phyloP scores from a whole-genome alignment of 2,797 vertebrate genomes.

The Danio tinwini region DNA sequence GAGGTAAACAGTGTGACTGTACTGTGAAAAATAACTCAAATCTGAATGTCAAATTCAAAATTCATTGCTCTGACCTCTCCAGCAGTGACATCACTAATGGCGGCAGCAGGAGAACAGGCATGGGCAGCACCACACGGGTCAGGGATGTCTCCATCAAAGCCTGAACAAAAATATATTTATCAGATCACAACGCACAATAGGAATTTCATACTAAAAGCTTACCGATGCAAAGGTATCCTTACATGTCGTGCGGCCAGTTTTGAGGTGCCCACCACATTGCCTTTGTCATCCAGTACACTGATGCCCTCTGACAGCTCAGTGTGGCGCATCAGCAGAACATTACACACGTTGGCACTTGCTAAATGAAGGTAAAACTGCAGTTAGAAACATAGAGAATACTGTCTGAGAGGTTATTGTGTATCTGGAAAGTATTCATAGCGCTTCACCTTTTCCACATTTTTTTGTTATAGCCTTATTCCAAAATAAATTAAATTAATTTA shows the following conservation, averaged over 20 bases:
- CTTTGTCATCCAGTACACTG: slow-evolving; percentile 81
- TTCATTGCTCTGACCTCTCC: slow-evolving; percentile 85
- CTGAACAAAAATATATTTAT: slow-evolving; percentile 69
- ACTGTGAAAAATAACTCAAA: neutral
- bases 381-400: slow-evolving; percentile 11
- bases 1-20: slow-evolving; percentile 1
- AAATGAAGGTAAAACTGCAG: neutral
- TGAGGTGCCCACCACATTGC: slow-evolving; percentile 88
- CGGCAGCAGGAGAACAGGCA: slow-evolving; percentile 92
- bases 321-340: slow-evolving; percentile 93
- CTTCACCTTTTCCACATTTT: no score
- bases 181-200: neutral
- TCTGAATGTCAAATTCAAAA: slow-evolving; percentile 10
- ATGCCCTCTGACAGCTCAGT: slow-evolving; percentile 90
- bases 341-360: slow-evolving; percentile 94
- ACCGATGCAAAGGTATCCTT: slow-evolving; percentile 4
- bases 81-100: slow-evolving; percentile 90
- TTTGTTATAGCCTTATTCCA: no score
- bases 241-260: slow-evolving; percentile 88
- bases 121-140: slow-evolving; percentile 89
- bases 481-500: no score
- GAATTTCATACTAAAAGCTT: neutral
- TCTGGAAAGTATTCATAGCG: no score
- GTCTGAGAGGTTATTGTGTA: no score
- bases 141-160: slow-evolving; percentile 91